These are phyloP conservation scores for Oostethus manadensis DNA, from an alignment of 2,113 vertebrate species.

Conservation along the genomic window DNA sequence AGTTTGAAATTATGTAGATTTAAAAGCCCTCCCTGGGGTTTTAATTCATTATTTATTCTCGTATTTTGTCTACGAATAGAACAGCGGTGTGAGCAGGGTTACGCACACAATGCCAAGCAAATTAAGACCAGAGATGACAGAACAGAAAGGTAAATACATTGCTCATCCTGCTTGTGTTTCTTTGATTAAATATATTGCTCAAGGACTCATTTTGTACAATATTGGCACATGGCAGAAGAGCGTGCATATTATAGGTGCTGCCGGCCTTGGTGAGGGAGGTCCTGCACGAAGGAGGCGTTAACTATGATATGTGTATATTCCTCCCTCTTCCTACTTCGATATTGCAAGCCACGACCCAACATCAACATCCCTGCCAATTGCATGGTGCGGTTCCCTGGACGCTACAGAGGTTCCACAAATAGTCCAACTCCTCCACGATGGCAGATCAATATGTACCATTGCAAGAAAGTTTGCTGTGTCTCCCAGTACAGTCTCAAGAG, in stretches of 20 bases:
- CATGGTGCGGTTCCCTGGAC: no score
- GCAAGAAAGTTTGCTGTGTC: no score
- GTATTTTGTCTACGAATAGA: constrained; percentile 58
- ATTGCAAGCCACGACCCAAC: no score
- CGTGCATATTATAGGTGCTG: constrained; percentile 10
- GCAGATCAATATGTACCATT: no score
- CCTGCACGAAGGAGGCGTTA: no score
- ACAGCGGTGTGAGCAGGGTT: constrained; percentile 44
- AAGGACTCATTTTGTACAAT: constrained; percentile 57
- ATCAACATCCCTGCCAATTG: no score
- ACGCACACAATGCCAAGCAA: constrained; percentile 51
- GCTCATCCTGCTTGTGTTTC: constrained; percentile 27
- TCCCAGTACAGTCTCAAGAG: no score
- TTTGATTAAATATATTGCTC: constrained; percentile 54
- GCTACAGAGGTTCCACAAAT: no score
- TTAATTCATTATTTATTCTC: constrained; percentile 67
- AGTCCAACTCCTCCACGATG: no score
- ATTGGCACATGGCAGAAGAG: constrained; percentile 40
- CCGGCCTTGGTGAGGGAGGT: no score
- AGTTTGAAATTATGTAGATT: constrained; percentile 75
- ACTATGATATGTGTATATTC: no score
- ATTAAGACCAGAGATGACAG: constrained; percentile 62
- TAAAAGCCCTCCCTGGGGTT: constrained; percentile 61
- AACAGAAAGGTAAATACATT: constrained; percentile 51
- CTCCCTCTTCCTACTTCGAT: no score